Conservation (phyloP, 2,113 vertebrate species). For the Megaceryle torquata region DNA sequence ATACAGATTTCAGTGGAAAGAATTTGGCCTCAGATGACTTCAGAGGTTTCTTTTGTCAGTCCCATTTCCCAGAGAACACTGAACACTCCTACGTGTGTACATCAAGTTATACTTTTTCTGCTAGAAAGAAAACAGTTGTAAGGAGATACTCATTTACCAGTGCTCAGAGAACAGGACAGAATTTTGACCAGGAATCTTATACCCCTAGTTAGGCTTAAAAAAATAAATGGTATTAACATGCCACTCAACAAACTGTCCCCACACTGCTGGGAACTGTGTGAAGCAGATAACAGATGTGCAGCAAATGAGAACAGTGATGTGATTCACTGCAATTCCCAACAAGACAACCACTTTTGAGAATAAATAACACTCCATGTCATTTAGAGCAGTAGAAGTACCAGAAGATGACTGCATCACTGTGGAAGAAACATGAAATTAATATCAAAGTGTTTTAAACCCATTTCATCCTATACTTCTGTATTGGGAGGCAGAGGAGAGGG, state of each 20-base stretch:
- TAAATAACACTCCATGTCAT: background rate
- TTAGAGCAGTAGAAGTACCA: background rate
- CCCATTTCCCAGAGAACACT: conserved; percentile 48
- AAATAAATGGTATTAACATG: conserved; percentile 61
- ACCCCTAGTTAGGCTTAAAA: conserved; percentile 60
- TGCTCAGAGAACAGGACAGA: conserved; percentile 50
- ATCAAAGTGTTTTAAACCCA: background rate
- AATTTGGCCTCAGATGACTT: conserved; percentile 67
- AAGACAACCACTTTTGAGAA: background rate
- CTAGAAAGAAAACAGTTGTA: conserved; percentile 41
- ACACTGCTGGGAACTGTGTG: conserved; percentile 20
- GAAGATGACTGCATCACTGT: background rate
- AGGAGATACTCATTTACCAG: conserved; percentile 45
- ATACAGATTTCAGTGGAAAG: conserved; percentile 53
- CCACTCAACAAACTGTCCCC: conserved; percentile 45
- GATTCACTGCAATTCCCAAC: background rate
- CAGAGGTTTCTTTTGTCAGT: conserved; percentile 56
- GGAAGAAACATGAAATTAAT: background rate
- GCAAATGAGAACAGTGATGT: background rate
- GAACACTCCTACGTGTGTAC: background rate
- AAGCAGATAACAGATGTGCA: conserved; percentile 46
- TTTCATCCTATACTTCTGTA: background rate
- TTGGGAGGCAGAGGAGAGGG: background rate
- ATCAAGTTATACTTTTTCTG: background rate
- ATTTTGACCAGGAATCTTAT: conserved; percentile 63